Evolutionary conservation across 2,888 invertebrate species (phyloP).

Genomic region (Drosophila cracens): DNA sequence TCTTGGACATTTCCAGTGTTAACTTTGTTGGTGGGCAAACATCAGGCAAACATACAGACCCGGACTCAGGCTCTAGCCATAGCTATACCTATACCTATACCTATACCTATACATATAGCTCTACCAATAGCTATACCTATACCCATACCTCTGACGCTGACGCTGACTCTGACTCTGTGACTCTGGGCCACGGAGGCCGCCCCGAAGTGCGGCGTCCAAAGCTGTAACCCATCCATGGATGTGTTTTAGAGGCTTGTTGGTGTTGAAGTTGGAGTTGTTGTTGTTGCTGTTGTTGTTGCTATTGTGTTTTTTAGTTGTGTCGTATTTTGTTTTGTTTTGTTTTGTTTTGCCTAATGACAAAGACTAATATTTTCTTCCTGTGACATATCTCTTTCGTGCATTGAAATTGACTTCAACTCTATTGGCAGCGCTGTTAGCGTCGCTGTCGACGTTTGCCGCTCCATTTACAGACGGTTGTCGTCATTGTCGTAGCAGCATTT

Average conservation of each 20-base stretch:
- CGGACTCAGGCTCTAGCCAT: constrained; percentile 30
- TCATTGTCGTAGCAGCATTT: constrained; percentile 60
- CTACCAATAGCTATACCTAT: not conserved
- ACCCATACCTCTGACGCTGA: not conserved
- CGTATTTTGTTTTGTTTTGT: constrained; percentile 39
- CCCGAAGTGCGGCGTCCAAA: constrained; percentile 44
- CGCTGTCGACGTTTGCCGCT: constrained; percentile 40
- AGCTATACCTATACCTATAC: constrained; percentile 4
- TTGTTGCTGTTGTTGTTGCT: constrained; percentile 12
- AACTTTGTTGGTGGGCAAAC: constrained; percentile 77
- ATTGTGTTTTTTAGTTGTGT: constrained; percentile 11
- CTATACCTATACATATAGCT: not conserved
- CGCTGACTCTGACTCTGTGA: constrained; percentile 9
- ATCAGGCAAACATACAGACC: constrained; percentile 58
- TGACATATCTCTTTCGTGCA: constrained; percentile 81
- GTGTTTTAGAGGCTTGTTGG: constrained; percentile 36
- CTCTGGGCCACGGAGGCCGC: constrained; percentile 50
- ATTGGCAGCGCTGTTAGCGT: constrained; percentile 27
- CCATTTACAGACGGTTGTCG: constrained; percentile 57
- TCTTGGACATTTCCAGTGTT: constrained; percentile 71
- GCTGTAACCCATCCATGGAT: constrained; percentile 40
- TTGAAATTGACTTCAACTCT: constrained; percentile 53
- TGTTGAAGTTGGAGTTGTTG: constrained; percentile 25
- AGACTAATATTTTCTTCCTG: constrained; percentile 84
- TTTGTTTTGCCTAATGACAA: constrained; percentile 83